Percentiles rank a stretch among this genome's conserved stretches.
phyloP scores from a whole-genome alignment of 2,113 vertebrate species.

The Addax nasomaculatus region DNA sequence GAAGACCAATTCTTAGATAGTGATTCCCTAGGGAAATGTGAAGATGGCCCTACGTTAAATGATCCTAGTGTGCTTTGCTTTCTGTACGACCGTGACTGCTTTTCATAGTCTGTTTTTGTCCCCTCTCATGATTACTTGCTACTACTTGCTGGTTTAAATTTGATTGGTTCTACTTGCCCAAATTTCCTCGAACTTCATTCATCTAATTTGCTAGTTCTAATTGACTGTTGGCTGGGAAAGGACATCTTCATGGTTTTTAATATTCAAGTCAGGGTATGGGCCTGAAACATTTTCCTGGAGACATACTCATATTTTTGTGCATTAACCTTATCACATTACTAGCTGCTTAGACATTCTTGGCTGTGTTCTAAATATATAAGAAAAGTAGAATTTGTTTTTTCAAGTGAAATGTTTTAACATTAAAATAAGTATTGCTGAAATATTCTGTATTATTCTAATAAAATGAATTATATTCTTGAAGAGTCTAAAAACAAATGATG shows the following conservation, averaged over 20 bases:
- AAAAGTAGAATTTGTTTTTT: not conserved
- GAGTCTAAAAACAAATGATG: not conserved
- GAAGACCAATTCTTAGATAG: not conserved
- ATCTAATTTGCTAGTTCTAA: not conserved
- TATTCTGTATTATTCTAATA: conserved; percentile 19
- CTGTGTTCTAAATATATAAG: not conserved
- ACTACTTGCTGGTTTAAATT: conserved; percentile 1
- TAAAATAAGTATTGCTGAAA: not conserved
- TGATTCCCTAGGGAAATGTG: not conserved
- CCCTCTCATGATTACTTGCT: not conserved
- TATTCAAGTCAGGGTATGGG: not conserved
- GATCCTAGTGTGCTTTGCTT: not conserved
- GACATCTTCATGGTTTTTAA: not conserved
- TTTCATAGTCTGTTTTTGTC: not conserved
- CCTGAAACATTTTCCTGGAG: not conserved
- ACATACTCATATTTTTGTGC: not conserved
- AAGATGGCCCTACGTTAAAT: not conserved
- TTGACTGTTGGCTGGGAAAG: not conserved
- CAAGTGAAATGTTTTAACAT: not conserved
- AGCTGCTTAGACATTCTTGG: not conserved
- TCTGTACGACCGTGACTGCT: not conserved
- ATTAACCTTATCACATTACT: not conserved
- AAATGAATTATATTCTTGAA: not conserved
- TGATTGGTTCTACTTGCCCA: not conserved
- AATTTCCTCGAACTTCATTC: not conserved